Conservation (phyloP, 2,888 invertebrate species). For the Acleris laterana region DNA sequence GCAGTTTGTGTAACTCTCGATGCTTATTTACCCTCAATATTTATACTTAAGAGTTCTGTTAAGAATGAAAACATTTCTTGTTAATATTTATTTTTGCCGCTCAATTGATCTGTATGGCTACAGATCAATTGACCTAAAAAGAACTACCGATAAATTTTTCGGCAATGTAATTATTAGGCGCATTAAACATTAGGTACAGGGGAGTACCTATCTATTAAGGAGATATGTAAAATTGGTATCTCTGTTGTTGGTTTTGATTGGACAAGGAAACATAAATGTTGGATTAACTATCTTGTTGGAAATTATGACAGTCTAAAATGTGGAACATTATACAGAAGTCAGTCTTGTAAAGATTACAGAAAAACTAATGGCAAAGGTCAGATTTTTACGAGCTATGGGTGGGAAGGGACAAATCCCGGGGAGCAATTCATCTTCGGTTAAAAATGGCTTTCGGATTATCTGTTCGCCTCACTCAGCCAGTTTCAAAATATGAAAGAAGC, state of each 20-base stretch:
- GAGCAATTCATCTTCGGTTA: constrained; percentile 30
- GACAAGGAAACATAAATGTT: no score
- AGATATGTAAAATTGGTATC: no score
- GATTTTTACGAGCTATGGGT: constrained; percentile 36
- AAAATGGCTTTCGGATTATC: constrained; percentile 34
- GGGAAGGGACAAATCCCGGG: constrained; percentile 24
- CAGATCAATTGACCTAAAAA: no score
- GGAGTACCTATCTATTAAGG: no score
- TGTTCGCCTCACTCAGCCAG: constrained; percentile 26
- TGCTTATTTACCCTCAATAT: background rate
- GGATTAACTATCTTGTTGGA: background rate
- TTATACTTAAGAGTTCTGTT: no score
- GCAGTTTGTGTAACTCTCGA: background rate
- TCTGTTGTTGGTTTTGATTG: no score
- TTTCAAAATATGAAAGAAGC: constrained; percentile 24
- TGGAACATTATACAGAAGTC: constrained; percentile 19
- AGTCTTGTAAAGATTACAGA: constrained; percentile 31
- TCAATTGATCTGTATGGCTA: no score
- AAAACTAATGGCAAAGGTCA: constrained; percentile 36
- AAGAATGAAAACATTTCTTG: no score
- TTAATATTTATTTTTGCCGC: no score
- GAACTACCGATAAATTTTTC: no score
- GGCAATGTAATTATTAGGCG: no score
- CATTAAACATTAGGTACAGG: no score
- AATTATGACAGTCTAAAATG: constrained; percentile 9